Evolutionary conservation across 2,888 invertebrate genomes (phyloP).

Genomic region (Tiliacea citrago): DNA sequence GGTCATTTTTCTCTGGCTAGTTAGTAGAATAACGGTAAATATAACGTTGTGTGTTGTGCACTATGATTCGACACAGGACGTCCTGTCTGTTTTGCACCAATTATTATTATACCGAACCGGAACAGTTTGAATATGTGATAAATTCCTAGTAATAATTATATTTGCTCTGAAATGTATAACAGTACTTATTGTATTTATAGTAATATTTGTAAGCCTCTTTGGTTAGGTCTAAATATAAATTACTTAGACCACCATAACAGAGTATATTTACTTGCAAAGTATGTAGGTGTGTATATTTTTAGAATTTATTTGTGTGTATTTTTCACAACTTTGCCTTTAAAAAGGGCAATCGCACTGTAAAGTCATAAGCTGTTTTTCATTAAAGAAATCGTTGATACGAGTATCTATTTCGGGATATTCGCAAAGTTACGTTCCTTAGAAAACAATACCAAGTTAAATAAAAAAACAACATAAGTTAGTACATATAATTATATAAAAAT

Average conservation of each 20-base stretch:
- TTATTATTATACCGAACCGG: conserved; percentile 87
- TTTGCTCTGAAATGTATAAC: conserved; percentile 43
- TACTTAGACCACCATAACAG: not conserved
- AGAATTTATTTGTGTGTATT: not conserved
- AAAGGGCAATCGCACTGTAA: conserved; percentile 5
- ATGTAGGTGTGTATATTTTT: not conserved
- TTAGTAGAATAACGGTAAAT: conserved; percentile 63
- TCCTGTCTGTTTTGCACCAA: conserved; percentile 89
- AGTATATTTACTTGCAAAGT: not conserved
- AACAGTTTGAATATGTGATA: conserved; percentile 81
- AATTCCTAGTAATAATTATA: conserved; percentile 56
- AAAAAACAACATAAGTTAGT: not conserved
- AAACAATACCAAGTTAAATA: not conserved
- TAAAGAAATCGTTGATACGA: conserved; percentile 5
- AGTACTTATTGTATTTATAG: conserved; percentile 7
- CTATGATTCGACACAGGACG: conserved; percentile 87
- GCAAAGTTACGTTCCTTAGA: not conserved
- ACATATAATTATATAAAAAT: not conserved
- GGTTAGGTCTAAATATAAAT: conserved; percentile 12
- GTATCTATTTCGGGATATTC: conserved; percentile 5
- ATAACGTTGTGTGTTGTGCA: conserved; percentile 70
- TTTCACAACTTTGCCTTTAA: not conserved
- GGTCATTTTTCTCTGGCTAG: conserved; percentile 61
- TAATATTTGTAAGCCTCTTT: conserved; percentile 19
- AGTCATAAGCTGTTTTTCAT: conserved; percentile 2